phyloP scores from a whole-genome alignment of 2,888 invertebrate species.

The Machimus rusticus region DNA sequence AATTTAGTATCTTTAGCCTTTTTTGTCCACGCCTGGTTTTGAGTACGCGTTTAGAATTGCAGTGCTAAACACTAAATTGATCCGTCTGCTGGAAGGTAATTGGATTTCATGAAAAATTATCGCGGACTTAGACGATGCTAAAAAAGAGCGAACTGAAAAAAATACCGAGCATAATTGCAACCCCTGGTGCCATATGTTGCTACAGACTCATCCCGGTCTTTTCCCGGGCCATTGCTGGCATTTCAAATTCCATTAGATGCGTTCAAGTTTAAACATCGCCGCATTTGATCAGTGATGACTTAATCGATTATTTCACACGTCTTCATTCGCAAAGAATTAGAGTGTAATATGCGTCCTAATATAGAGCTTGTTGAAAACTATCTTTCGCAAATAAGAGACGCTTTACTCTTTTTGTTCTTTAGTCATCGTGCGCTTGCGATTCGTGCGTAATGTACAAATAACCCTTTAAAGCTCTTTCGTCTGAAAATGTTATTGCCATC shows the following conservation, averaged over 20 bases:
- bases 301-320: not conserved
- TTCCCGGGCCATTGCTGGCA: not conserved
- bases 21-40: not conserved
- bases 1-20: not conserved
- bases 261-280: not conserved
- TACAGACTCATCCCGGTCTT: not conserved
- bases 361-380: not conserved
- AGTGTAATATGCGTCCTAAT: not conserved
- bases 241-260: not conserved
- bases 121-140: not conserved
- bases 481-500: not conserved
- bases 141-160: not conserved
- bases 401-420: not conserved
- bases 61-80: not conserved
- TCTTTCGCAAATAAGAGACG: not conserved
- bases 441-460: not conserved
- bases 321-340: not conserved
- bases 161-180: not conserved
- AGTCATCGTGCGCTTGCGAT: not conserved
- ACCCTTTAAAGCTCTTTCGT: not conserved
- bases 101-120: not conserved
- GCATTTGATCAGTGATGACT: not conserved
- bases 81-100: not conserved
- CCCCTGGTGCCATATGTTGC: not conserved
- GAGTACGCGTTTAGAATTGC: not conserved